These are phyloP conservation scores for Lasioglossum villosulum DNA, from an alignment of 2,888 invertebrate genomes.

Conservation along the genomic window DNA sequence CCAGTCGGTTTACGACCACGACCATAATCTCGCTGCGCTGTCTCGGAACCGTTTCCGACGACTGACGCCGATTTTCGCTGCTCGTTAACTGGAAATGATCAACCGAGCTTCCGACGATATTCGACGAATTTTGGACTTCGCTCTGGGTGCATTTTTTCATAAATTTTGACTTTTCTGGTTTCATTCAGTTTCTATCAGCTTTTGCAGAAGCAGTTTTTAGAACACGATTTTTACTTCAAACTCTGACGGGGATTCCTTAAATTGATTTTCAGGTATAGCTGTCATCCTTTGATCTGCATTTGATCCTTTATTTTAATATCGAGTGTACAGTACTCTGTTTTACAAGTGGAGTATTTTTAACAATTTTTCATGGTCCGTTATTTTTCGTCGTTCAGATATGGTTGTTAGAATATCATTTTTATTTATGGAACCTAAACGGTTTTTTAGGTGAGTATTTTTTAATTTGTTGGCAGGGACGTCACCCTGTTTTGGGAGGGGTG, in stretches of 20 bases:
- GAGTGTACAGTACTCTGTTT: neutral
- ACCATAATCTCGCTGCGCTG: slow-evolving; percentile 31
- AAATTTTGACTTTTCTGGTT: neutral
- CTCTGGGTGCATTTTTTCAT: slow-evolving; percentile 6
- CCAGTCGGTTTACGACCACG: slow-evolving; percentile 44
- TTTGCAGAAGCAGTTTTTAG: neutral
- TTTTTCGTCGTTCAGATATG: no score
- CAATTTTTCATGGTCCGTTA: neutral
- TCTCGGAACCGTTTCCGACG: slow-evolving; percentile 39
- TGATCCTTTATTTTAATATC: neutral
- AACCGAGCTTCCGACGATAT: slow-evolving; percentile 32
- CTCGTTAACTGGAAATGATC: slow-evolving; percentile 58
- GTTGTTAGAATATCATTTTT: no score
- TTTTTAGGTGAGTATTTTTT: no score
- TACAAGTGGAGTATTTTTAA: neutral
- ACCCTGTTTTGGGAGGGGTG: no score
- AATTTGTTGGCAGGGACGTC: no score
- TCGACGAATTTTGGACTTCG: slow-evolving; percentile 46
- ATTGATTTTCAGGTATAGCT: neutral
- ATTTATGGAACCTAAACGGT: no score
- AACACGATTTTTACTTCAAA: neutral
- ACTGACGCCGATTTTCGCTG: slow-evolving; percentile 54
- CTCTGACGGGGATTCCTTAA: neutral
- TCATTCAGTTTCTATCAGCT: neutral
- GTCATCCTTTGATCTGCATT: no score